A percentile compares a stretch with the other conserved stretches of the same genome.
These are phyloP conservation scores for Drosophila lini DNA, from an alignment of 1,140 invertebrate species.

Conservation along the genomic window DNA sequence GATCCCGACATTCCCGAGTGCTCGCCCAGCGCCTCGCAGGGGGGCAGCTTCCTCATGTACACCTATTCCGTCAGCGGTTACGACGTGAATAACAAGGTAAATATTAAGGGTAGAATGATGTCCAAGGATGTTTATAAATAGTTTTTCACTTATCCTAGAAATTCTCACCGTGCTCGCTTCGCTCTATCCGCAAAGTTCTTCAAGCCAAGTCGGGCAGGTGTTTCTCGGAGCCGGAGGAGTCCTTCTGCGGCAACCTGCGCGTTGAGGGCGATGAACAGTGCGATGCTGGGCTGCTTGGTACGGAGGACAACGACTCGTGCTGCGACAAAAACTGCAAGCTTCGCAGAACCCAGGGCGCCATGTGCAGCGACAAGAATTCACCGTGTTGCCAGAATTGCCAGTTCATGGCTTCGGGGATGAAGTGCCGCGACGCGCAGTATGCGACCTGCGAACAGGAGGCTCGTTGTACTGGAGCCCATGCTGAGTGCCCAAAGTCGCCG, in stretches of 20 bases:
- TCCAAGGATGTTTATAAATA: not conserved
- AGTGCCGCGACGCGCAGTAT: slow-evolving; percentile 94
- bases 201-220: slow-evolving; percentile 95
- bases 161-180: slow-evolving; percentile 96
- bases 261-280: slow-evolving; percentile 98
- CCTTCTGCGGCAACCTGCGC: slow-evolving; percentile 96
- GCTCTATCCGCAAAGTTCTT: slow-evolving; percentile 96
- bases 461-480: slow-evolving; percentile 88
- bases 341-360: slow-evolving; percentile 90
- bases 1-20: slow-evolving; percentile 96
- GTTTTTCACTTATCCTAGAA: slow-evolving; percentile 87
- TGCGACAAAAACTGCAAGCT: slow-evolving; percentile 97
- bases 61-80: slow-evolving; percentile 98
- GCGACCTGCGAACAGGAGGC: slow-evolving; percentile 96
- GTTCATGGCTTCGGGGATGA: slow-evolving; percentile 91
- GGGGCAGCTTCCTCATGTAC: slow-evolving; percentile 98
- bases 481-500: slow-evolving; percentile 89
- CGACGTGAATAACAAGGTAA: slow-evolving; percentile 97
- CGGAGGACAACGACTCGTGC: slow-evolving; percentile 95
- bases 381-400: slow-evolving; percentile 96
- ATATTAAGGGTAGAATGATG: no score
- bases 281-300: slow-evolving; percentile 95
- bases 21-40: slow-evolving; percentile 95
- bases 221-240: slow-evolving; percentile 97
- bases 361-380: slow-evolving; percentile 97